A percentile compares a stretch with the other conserved stretches of the same genome.
Conservation (phyloP, 2,888 invertebrate species). For the Meganola albula region DNA sequence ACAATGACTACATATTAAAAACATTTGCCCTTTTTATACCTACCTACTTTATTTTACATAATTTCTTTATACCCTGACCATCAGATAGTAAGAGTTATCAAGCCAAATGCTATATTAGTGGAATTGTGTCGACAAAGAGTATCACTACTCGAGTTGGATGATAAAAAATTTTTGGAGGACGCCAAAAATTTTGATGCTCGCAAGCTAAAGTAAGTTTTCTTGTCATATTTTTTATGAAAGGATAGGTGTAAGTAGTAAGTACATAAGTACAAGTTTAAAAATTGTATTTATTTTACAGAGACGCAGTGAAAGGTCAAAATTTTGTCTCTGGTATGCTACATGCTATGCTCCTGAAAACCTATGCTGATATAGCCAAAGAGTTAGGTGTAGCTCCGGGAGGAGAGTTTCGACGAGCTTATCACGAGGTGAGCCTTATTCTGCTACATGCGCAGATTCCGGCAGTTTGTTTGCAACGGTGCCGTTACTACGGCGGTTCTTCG, state of each 20-base stretch:
- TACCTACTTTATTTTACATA: no score
- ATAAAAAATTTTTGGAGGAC: slow-evolving; percentile 68
- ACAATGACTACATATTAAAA: no score
- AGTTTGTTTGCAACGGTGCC: no score
- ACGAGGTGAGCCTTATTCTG: slow-evolving; percentile 44
- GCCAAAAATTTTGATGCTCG: slow-evolving; percentile 62
- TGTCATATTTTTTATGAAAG: no score
- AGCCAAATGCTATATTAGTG: slow-evolving; percentile 65
- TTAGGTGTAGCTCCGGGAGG: slow-evolving; percentile 70
- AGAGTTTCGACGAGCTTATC: slow-evolving; percentile 68
- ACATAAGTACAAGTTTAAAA: not conserved
- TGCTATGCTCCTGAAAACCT: slow-evolving; percentile 67
- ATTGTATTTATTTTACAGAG: slow-evolving; percentile 30
- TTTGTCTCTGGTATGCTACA: slow-evolving; percentile 68
- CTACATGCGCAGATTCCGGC: no score
- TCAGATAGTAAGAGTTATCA: slow-evolving; percentile 56
- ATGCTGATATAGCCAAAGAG: slow-evolving; percentile 69
- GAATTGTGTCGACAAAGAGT: slow-evolving; percentile 68
- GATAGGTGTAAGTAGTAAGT: not conserved
- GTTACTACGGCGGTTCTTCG: no score
- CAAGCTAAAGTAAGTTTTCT: slow-evolving; percentile 56
- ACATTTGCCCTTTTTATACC: no score
- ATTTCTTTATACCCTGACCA: no score
- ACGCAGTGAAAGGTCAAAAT: slow-evolving; percentile 64
- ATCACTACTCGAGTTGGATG: slow-evolving; percentile 62